These are phyloP conservation scores for Drosophila albomicans DNA, from an alignment of 1,140 invertebrate species.

Conservation along the genomic window DNA sequence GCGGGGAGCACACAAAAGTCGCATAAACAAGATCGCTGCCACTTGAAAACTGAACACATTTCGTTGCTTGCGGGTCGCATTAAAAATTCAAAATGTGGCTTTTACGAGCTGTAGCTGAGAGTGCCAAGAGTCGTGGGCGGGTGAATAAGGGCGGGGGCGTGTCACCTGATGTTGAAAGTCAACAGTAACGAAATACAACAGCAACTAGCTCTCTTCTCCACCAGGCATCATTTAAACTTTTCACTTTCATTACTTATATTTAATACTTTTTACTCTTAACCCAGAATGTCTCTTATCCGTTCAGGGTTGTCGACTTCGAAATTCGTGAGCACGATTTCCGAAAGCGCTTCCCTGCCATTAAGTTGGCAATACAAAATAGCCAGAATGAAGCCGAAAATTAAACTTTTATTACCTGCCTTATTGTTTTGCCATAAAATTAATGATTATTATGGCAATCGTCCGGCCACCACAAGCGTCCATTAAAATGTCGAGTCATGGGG, in stretches of 20 bases:
- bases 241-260: conserved; percentile 80
- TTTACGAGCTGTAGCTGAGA: conserved; percentile 61
- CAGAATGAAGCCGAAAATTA: conserved; percentile 68
- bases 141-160: not conserved
- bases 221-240: conserved; percentile 69
- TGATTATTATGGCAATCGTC: conserved; percentile 82
- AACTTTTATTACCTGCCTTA: conserved; percentile 83
- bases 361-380: conserved; percentile 44
- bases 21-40: conserved; percentile 79
- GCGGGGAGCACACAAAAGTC: conserved; percentile 46
- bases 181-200: conserved; percentile 18
- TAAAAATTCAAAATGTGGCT: conserved; percentile 80
- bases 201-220: conserved; percentile 12
- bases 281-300: conserved; percentile 31
- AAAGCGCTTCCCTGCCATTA: conserved; percentile 43
- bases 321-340: not conserved
- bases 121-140: not conserved
- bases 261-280: conserved; percentile 57
- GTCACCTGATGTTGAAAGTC: conserved; percentile 41
- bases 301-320: conserved; percentile 28
- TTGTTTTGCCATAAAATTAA: conserved; percentile 83
- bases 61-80: conserved; percentile 50
- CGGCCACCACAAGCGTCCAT: conserved; percentile 73
- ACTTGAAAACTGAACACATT: conserved; percentile 71
- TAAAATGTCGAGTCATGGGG: conserved; percentile 59